Evolutionary conservation across 2,888 invertebrate genomes (phyloP), one percentile per base, ranked within the genome.

Genomic region (Ormyrus rosae): DNA sequence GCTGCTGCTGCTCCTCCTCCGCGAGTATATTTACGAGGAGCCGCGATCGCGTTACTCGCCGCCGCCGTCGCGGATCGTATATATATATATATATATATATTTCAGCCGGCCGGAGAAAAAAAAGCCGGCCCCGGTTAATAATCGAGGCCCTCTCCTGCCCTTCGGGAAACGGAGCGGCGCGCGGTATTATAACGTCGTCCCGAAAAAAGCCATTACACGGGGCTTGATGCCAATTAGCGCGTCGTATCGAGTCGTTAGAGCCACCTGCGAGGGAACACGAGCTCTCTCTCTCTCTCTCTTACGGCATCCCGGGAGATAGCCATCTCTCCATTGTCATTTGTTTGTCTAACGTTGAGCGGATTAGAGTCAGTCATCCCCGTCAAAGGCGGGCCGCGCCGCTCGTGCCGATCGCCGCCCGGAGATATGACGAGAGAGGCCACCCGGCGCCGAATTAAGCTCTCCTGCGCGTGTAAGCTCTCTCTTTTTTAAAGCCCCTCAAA

Each of bases 1-100:
- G 34, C 34, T 34, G 19, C 46, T 69, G 19, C n/a, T 8, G 2
- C 51, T 19, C 70, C 45, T 60, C n/a, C 48, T 11, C 34, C 34
- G 34, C 34, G 34, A 34, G 34, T 34, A 89, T 90, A 90, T 90
- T 90, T 90, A 90, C 90, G 90, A 90, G 89, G 90, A 89, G 90
- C 90, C 88, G 88, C 89, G 89, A 88, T 34, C 34, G 34, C 34
- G 34, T 34, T 34, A 34, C 34, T 34, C 34, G 34, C 34, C 34
- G 34, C 34, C 34, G 34, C 34, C 19, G 19, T 1, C 19, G 19
- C 19, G 19, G 34, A 4, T 3, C 34, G 34, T 34, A 34, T 34
- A 34, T 34, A 13, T 13, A 13, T 13, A 13, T 13, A 13, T 13
- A 13, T 13, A 13, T 13, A 34, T 34, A 34, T 34, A 34, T 34